These are phyloP conservation scores for Loripinus fragilis DNA, from an alignment of 2,888 invertebrate genomes.

Conservation along the genomic window DNA sequence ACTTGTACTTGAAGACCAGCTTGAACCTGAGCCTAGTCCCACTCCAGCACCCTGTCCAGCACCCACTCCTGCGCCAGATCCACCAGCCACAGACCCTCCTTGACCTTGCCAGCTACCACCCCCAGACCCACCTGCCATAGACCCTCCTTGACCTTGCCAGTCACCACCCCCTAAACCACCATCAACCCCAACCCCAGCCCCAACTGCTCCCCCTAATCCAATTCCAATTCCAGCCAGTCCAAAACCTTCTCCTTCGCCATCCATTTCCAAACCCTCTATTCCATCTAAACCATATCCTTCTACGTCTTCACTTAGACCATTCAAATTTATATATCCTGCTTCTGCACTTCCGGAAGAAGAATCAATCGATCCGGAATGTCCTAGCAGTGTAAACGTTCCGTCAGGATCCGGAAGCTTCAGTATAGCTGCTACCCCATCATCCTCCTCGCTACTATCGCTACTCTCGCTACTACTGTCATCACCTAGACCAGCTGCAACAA, in stretches of 20 bases:
- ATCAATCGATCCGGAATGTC: background rate
- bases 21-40: background rate
- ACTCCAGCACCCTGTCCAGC: background rate
- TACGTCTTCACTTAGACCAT: background rate
- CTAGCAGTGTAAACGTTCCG: background rate
- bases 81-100: background rate
- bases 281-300: background rate
- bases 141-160: background rate
- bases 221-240: background rate
- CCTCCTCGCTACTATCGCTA: background rate
- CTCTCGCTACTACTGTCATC: no score
- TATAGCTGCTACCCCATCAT: background rate
- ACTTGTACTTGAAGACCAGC: background rate
- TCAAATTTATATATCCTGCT: background rate
- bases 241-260: background rate
- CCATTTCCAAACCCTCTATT: background rate
- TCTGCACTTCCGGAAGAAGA: background rate
- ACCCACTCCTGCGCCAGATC: background rate
- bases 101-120: background rate
- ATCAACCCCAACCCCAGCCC: background rate
- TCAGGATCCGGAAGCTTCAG: background rate
- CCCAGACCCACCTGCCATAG: background rate
- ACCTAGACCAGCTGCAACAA: background rate
- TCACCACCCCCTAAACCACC: background rate
- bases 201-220: background rate